These are phyloP conservation scores for Scomber japonicus DNA, from an alignment of 2,113 vertebrate species.

Conservation along the genomic window DNA sequence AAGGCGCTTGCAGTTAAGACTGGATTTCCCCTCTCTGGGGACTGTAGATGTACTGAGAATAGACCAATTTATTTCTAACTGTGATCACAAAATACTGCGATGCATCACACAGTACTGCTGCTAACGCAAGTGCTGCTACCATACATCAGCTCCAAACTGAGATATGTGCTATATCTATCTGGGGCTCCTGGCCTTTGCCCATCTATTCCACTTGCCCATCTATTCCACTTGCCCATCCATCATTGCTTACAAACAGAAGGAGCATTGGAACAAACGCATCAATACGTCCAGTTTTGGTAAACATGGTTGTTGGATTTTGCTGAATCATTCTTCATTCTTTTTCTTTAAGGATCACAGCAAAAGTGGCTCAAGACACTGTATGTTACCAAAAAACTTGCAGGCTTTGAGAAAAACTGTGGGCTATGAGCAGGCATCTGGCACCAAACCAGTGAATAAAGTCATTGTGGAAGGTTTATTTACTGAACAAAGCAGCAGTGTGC, in stretches of 20 bases:
- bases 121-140: constrained; percentile 41
- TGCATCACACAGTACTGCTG: constrained; percentile 77
- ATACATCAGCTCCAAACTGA: constrained; percentile 72
- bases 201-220: constrained; percentile 37
- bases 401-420: constrained; percentile 9
- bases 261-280: constrained; percentile 41
- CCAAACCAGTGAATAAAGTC: constrained; percentile 53
- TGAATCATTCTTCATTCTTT: constrained; percentile 33
- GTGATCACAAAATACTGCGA: constrained; percentile 85
- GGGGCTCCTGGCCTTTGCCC: constrained; percentile 47
- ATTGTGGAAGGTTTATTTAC: constrained; percentile 62
- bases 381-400: not conserved
- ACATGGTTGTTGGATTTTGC: constrained; percentile 35
- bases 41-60: constrained; percentile 80
- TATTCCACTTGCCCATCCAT: constrained; percentile 43
- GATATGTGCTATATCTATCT: constrained; percentile 73
- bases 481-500: constrained; percentile 70
- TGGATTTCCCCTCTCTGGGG: constrained; percentile 78
- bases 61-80: constrained; percentile 84
- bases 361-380: constrained; percentile 1
- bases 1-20: constrained; percentile 76
- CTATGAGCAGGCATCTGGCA: constrained; percentile 47
- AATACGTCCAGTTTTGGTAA: constrained; percentile 32
- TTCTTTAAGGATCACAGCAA: not conserved
- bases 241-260: constrained; percentile 60